Conservation (phyloP, 1,140 invertebrate genomes). For the Phthorimaea operculella region DNA sequence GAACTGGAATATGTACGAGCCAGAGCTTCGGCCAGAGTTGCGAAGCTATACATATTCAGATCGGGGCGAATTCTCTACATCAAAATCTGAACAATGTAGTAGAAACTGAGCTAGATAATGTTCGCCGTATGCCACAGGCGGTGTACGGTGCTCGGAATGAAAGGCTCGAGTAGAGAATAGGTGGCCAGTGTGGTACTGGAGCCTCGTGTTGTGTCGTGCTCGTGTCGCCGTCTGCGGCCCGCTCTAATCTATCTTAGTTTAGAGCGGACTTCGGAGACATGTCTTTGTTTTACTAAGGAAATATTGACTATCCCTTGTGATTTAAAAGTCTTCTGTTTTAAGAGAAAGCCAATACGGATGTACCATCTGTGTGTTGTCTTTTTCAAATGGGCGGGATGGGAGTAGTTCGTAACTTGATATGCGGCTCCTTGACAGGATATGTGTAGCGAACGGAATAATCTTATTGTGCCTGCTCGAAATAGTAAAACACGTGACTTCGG, state of each 20-base stretch:
- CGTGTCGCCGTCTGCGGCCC: conserved; percentile 24
- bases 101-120: conserved; percentile 5
- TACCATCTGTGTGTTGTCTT: conserved; percentile 59
- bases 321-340: conserved; percentile 62
- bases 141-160: background rate
- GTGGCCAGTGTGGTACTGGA: conserved; percentile 14
- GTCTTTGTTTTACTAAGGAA: conserved; percentile 54
- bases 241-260: conserved; percentile 55
- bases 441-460: conserved; percentile 45
- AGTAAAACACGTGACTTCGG: conserved; percentile 34
- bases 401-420: conserved; percentile 53
- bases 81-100: conserved; percentile 5
- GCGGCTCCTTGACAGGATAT: conserved; percentile 35
- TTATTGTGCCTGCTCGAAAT: conserved; percentile 36
- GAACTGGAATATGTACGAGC: background rate
- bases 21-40: conserved; percentile 1
- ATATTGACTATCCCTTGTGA: conserved; percentile 57
- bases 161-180: conserved; percentile 22
- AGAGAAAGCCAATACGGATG: conserved; percentile 61
- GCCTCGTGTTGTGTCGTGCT: conserved; percentile 20
- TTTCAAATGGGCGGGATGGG: conserved; percentile 54
- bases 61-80: conserved; percentile 1
- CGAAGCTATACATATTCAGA: background rate
- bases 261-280: conserved; percentile 35
- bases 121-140: background rate